Base-by-base conservation (phyloP, 2,113 vertebrate species). In the Scalopus aquaticus region DNA sequence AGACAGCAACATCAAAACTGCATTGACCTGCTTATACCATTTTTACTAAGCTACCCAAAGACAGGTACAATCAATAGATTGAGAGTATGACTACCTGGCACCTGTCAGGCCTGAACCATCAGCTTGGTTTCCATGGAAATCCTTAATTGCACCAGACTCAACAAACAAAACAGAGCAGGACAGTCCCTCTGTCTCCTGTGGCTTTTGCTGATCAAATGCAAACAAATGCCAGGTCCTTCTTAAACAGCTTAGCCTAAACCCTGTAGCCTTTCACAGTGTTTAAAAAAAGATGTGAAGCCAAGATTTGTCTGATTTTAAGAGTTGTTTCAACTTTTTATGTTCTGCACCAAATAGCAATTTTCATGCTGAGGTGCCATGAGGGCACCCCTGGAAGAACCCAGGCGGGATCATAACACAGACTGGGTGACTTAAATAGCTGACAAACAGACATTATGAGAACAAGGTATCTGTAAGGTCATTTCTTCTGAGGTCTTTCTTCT, bases 171-270 rank as follows among this genome's bases (percentile, higher is more conserved):
- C 28, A 76, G 37, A 86, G 35, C 22, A 56, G n/a, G 32, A 79
- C 15, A 44, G 37, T 51, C 28, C 32, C 73, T 69, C 26, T 54
- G 35, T 76, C 70, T 93, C 35, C 0, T 81, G 60, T 84, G 79
- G 44, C 37, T 79, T 91, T 89, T 94, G 79, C 79, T 83, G 77
- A 79, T 56, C n/a, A 19, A 94, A 94, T 65, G 49, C 70, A 87
- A 83, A 95, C n/a, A 42, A 28, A 2, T 77, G 17, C 42, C 54
- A 44, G 46, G 46, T 62, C 49, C 64, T 92, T 85, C 90, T 76
- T 76, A 84, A 90, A 42, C 9, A 84, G 65, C 70, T 90, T 58
- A 49, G 88, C 39, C 32, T 67, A 73, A 80, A 92, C 22, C 44
- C 60, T 44, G 6, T 65, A 90, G 83, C 72, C 60, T 90, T 84